A percentile compares a stretch with the other conserved stretches of the same genome.
phyloP scores from a whole-genome alignment of 2,888 invertebrate genomes.

The Ichneumon xanthorius region DNA sequence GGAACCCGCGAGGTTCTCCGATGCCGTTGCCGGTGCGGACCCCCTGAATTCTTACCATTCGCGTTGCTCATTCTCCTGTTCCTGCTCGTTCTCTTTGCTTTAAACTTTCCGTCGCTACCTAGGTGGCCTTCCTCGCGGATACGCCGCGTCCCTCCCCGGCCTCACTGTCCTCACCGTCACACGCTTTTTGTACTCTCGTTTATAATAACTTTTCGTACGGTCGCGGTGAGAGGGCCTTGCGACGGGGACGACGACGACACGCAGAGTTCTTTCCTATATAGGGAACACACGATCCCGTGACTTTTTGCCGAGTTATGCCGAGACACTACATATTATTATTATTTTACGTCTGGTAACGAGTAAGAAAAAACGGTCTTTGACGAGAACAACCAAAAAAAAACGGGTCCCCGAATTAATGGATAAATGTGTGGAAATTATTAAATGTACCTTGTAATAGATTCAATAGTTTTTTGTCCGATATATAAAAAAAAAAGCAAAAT shows the following conservation, averaged over 20 bases:
- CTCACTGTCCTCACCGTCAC: conserved; percentile 43
- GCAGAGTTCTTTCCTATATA: conserved; percentile 43
- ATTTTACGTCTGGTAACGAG: conserved; percentile 3
- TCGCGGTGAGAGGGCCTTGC: neutral
- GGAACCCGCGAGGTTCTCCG: conserved; percentile 41
- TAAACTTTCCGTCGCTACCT: conserved; percentile 61
- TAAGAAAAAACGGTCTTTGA: neutral
- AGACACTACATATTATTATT: conserved; percentile 39
- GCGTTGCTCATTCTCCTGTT: conserved; percentile 57
- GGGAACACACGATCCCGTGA: conserved; percentile 15
- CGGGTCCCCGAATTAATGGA: neutral
- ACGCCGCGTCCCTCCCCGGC: conserved; percentile 30
- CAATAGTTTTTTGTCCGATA: neutral
- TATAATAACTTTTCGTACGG: conserved; percentile 58
- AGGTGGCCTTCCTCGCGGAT: conserved; percentile 60
- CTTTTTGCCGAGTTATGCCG: neutral
- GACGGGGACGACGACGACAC: conserved; percentile 47
- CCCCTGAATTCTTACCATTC: conserved; percentile 66
- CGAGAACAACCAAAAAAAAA: neutral
- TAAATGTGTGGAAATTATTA: neutral
- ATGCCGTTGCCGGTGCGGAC: conserved; percentile 37
- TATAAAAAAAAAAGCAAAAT: too few species aligned
- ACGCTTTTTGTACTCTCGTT: conserved; percentile 60
- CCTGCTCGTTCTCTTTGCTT: conserved; percentile 39
- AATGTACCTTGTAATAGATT: neutral